Conservation (phyloP, 2,888 invertebrate genomes). For the Hirtodrosophila cameraria region DNA sequence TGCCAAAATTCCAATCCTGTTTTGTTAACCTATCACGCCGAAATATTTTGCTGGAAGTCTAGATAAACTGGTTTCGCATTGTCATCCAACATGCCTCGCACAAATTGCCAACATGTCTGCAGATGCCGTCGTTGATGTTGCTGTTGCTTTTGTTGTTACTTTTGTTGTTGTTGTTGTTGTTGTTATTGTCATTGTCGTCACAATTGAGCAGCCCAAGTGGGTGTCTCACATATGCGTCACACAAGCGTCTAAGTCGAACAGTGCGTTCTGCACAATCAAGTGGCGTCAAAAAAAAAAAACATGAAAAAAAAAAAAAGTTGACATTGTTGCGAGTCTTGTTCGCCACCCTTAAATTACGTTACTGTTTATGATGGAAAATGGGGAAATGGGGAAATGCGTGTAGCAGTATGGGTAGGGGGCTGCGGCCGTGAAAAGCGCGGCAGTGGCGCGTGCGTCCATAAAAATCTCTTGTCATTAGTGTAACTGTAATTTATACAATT, state of each 20-base stretch:
- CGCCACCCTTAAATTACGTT: constrained; percentile 14
- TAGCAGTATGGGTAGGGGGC: constrained; percentile 1
- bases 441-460: neutral
- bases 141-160: too few relatives aligned
- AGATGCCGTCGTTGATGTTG: constrained; percentile 31
- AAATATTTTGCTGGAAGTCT: neutral
- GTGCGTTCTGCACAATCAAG: neutral
- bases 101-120: constrained; percentile 59
- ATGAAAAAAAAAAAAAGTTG: constrained; percentile 46
- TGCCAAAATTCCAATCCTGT: too few relatives aligned
- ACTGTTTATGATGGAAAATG: constrained; percentile 27
- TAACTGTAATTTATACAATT: constrained; percentile 25
- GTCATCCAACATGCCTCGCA: constrained; percentile 28
- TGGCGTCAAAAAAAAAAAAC: constrained; percentile 35
- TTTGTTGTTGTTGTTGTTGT: constrained; percentile 12
- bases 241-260: neutral
- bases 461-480: constrained; percentile 34
- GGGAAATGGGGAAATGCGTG: too few relatives aligned
- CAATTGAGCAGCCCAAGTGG: constrained; percentile 12
- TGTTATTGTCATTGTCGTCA: too few relatives aligned
- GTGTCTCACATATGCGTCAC: constrained; percentile 44
- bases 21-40: too few relatives aligned
- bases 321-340: constrained; percentile 34
- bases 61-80: neutral
- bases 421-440: neutral